These are phyloP conservation scores for Coelogynopora nodosa DNA, from an alignment of 2,888 invertebrate genomes.

Conservation along the genomic window DNA sequence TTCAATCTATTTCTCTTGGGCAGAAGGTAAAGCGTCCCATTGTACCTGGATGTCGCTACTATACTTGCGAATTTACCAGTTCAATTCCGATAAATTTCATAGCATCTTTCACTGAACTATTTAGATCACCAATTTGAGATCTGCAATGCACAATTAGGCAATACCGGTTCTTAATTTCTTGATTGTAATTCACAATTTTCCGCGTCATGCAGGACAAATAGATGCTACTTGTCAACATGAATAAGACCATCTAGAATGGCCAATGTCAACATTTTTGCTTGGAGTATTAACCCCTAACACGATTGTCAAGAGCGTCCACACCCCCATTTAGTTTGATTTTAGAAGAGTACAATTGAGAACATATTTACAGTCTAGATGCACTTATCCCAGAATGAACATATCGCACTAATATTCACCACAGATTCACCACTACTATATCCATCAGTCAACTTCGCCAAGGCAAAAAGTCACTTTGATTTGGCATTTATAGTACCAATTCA, in stretches of 20 bases:
- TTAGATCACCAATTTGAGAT: background rate
- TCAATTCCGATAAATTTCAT: slow-evolving; percentile 2
- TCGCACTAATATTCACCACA: background rate
- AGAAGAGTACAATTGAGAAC: background rate
- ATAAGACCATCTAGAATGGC: slow-evolving; percentile 7
- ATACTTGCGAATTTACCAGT: background rate
- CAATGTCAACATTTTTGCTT: slow-evolving; percentile 12
- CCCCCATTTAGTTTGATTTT: background rate
- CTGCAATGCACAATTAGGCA: slow-evolving; percentile 16
- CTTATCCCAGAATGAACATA: slow-evolving; percentile 33
- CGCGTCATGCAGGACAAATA: background rate
- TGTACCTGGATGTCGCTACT: background rate
- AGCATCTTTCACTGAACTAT: background rate
- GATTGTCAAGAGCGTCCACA: slow-evolving; percentile 8
- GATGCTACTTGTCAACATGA: background rate
- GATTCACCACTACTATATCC: background rate
- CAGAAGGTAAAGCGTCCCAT: slow-evolving; percentile 23
- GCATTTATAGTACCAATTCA: background rate
- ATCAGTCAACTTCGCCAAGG: background rate
- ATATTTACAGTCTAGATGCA: slow-evolving; percentile 3
- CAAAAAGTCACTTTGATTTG: background rate
- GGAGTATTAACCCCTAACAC: background rate
- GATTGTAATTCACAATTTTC: background rate
- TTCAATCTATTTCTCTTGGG: slow-evolving; percentile 37
- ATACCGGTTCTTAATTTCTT: background rate